A percentile compares a stretch with the other conserved stretches of the same genome.
These are phyloP conservation scores for Pseudonaja textilis DNA, from an alignment of 2,113 vertebrate genomes.

Conservation along the genomic window DNA sequence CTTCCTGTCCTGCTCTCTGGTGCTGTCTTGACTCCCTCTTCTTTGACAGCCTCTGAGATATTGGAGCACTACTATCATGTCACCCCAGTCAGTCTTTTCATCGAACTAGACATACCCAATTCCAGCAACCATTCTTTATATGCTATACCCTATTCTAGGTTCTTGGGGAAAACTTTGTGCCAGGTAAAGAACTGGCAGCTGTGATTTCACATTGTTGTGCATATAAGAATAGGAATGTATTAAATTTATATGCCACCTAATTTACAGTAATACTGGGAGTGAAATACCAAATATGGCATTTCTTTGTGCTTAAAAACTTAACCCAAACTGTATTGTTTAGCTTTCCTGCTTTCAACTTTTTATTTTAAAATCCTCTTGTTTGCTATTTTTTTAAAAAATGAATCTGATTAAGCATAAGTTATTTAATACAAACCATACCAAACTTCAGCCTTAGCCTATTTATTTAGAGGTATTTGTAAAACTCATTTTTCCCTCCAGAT, in stretches of 20 bases:
- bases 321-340: neutral
- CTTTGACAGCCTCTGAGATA: too few relatives aligned
- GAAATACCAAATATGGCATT: neutral
- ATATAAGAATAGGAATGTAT: neutral
- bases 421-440: neutral
- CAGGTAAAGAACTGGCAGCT: neutral
- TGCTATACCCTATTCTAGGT: neutral
- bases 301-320: neutral
- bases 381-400: neutral
- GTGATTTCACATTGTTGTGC: neutral
- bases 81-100: too few relatives aligned
- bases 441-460: neutral
- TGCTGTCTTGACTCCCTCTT: too few relatives aligned
- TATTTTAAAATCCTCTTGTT: neutral
- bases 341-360: neutral
- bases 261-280: neutral
- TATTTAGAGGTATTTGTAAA: neutral
- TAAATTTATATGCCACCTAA: neutral
- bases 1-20: too few relatives aligned
- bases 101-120: too few relatives aligned
- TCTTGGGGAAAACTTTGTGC: neutral
- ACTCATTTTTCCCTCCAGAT: neutral
- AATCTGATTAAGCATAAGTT: neutral
- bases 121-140: too few relatives aligned
- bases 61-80: too few relatives aligned